phyloP scores from a whole-genome alignment of 2,797 vertebrate genomes.

The Lagodon rhomboides region DNA sequence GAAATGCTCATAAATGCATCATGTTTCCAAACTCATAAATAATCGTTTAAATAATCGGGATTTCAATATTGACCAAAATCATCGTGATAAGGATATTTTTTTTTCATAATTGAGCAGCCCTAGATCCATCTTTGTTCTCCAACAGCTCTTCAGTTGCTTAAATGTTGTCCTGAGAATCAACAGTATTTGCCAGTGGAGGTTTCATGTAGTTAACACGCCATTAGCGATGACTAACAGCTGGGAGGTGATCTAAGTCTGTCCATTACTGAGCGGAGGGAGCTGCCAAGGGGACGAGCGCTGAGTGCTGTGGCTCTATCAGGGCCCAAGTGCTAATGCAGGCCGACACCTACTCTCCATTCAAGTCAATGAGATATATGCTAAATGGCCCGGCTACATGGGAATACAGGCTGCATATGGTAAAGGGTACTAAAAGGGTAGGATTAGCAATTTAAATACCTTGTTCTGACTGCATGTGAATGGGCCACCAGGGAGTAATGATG shows the following conservation, averaged over 20 bases:
- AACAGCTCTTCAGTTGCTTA: constrained; percentile 5
- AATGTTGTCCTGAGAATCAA: constrained; percentile 24
- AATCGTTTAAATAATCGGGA: too few species aligned
- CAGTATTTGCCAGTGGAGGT: constrained; percentile 15
- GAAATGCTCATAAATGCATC: too few species aligned
- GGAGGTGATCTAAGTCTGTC: constrained; percentile 40
- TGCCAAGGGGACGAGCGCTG: constrained; percentile 26
- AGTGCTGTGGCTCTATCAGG: constrained; percentile 48
- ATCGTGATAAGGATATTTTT: too few species aligned
- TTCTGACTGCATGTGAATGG: constrained; percentile 67
- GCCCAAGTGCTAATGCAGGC: constrained; percentile 64
- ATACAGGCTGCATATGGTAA: constrained; percentile 61
- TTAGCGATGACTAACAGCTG: constrained; percentile 59
- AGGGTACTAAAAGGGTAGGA: constrained; percentile 73
- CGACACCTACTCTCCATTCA: constrained; percentile 62
- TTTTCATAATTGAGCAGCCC: too few species aligned
- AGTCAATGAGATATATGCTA: constrained; percentile 77
- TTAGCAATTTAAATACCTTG: constrained; percentile 80
- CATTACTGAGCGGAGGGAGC: constrained; percentile 53
- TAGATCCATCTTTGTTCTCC: background rate
- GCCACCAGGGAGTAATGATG: constrained; percentile 69
- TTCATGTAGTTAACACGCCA: constrained; percentile 58
- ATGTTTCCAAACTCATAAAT: too few species aligned
- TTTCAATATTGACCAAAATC: too few species aligned
- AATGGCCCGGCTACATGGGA: constrained; percentile 69